Evolutionary conservation across 1,140 invertebrate genomes (phyloP).

Genomic region (Alviniconcha marisindica): DNA sequence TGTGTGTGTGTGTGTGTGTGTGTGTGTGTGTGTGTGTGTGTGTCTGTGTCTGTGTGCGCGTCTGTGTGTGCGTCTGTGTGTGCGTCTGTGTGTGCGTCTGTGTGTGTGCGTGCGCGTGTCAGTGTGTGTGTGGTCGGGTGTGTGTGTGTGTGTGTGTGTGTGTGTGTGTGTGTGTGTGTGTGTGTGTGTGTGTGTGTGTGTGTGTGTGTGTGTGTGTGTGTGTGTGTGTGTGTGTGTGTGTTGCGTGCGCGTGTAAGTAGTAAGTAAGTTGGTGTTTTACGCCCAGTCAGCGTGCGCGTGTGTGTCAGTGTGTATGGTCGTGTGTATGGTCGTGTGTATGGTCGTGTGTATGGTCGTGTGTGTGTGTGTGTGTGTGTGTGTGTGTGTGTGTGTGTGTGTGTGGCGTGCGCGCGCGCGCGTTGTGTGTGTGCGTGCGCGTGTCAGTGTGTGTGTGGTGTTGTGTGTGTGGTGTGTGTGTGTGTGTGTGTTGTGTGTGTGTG

Average conservation of each 20-base stretch:
- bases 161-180: background rate
- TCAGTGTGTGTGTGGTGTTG: no score
- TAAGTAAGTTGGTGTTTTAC: no score
- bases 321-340: background rate
- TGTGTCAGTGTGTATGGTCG: background rate
- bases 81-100: background rate
- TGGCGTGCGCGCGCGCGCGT: no score
- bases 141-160: background rate
- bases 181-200: background rate
- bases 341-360: background rate
- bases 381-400: no score
- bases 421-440: no score
- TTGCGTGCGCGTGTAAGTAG: no score
- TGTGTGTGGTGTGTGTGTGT: no score
- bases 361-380: no score
- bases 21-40: conserved; percentile 13
- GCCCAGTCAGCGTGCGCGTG: background rate
- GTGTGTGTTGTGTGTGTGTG: no score
- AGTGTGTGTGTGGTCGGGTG: background rate
- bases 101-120: background rate
- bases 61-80: background rate
- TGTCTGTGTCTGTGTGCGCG: background rate
- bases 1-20: background rate
- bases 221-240: no score
- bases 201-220: background rate